Base-by-base conservation (phyloP, 2,113 vertebrate species). In the Mustela nigripes region DNA sequence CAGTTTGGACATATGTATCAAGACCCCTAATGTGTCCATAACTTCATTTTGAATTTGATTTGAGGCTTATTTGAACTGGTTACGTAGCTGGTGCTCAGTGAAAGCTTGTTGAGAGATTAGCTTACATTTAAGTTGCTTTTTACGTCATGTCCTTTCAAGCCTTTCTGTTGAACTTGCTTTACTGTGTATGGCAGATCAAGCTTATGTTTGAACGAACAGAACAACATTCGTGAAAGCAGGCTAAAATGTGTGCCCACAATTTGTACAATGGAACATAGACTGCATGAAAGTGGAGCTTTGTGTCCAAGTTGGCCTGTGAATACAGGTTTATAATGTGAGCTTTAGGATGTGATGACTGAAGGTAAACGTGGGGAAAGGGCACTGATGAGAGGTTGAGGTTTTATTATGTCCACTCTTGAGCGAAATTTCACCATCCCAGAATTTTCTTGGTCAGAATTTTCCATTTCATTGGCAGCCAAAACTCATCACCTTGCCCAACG, bases 371-470 rank as follows among this genome's bases (percentile, higher is more conserved):
- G 58, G 65, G 36, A 82, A 69, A 94, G 26, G 62, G 39, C 12
- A 15, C 71, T 2, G 65, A 58, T 48, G 83, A 95, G 84, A 78
- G 28, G 73, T 31, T 42, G 33, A 86, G 33, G 53, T 80, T 96
- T 96, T 31, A 76, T 60, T 79, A 74, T 53, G 39, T 65, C 48
- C 62, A 95, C 73, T 79, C 62, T 63, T 50, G 78, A 91, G 42
- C 76, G 67, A 60, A 58, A 82, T 95, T 87, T 95, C 65, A 76
- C 74, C n/a, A 0, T 79, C 42, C 36, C 69, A 60, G 94, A 67
- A 39, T 94, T 79, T 93, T 85, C n/a, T 84, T 92, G 92, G 42
- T 92, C 74, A 92, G 74, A 45, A 48, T 98, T 50, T 26, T 97
- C 56, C 76, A 4, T 19, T 28, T 45, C 79, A 50, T 14, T 16